Evolutionary conservation across 64 coral and sea anemone species (phyloP), one percentile per base, ranked within the genome.

Genomic region (Hydrozoanthus tunicans): DNA sequence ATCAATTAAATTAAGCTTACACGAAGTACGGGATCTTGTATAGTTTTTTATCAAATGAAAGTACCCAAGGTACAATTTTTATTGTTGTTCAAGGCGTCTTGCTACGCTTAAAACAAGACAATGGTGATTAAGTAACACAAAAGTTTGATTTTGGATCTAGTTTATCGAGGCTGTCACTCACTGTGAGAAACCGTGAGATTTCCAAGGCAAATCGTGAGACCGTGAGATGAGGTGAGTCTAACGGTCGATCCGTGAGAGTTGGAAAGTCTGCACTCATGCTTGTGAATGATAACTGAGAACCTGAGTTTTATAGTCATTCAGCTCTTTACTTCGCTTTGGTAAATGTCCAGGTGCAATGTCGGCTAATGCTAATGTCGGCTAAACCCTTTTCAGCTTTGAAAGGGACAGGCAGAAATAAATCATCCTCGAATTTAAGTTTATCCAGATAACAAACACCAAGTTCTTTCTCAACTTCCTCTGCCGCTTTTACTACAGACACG

Each of bases 271-370:
- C 32, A 43, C 32, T 2, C 32, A 43, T 1, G 32, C 32, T 43
- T 43, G 32, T 43, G 32, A 2, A 43, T 43, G 32, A 43, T 43
- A 43, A 43, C 32, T 43, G 26, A 72, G 81, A 51, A 65, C 90
- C 79, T 91, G 81, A 79, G 77, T 91, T 79, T 90, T 78, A 90
- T 91, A 80, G 64, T 91, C 76, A 79, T 77, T 91, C 27, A 91
- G 89, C 64, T 91, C 77, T 91, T 91, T 91, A 79, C 89, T 91
- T 81, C 78, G 82, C 90, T 81, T 56, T 60, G 90, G 69, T 91
- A 79, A 73, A 91, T 93, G 53, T 93, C 91, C 61, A 59, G 81
- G 72, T 78, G 78, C 14, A 93, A 77, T 61, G 82, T 93, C 27
- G 83, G 91, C 82, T 82, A 93, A 62, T 89, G 70, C 55, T 79